Evolutionary conservation across 2,888 invertebrate species (phyloP).

Genomic region (Aspidapion aeneum): DNA sequence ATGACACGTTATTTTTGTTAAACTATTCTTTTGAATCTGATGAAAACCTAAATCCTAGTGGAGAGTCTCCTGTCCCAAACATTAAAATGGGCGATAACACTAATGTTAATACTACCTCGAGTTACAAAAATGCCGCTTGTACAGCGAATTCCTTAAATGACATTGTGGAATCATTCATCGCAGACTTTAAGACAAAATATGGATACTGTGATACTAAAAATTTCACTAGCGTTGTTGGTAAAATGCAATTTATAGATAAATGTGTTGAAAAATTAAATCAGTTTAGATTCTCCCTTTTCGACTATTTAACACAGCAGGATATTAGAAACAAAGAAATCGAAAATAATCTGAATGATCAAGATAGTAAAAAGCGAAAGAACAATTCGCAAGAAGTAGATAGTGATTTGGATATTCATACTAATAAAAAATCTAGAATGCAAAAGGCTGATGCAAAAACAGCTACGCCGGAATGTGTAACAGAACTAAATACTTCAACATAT

Average conservation of each 20-base stretch:
- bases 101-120: no score
- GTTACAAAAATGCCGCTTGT: no score
- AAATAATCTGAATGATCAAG: background rate
- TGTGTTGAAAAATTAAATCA: slow-evolving; percentile 33
- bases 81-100: no score
- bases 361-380: slow-evolving; percentile 1
- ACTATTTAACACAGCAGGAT: slow-evolving; percentile 9
- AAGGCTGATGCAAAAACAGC: no score
- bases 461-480: no score
- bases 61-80: no score
- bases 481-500: no score
- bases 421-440: background rate
- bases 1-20: no score
- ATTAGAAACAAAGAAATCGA: background rate
- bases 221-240: slow-evolving; percentile 22
- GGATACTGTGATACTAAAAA: slow-evolving; percentile 4
- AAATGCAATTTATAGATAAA: slow-evolving; percentile 33
- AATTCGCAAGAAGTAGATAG: background rate
- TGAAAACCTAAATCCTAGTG: no score
- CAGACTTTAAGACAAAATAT: background rate
- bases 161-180: no score
- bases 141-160: no score
- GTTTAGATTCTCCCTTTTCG: slow-evolving; percentile 30
- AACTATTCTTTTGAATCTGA: no score
- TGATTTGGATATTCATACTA: background rate